Percentiles rank a stretch among this genome's conserved stretches.
Conservation (phyloP, 2,113 vertebrate species). For the Leptosomus discolor region DNA sequence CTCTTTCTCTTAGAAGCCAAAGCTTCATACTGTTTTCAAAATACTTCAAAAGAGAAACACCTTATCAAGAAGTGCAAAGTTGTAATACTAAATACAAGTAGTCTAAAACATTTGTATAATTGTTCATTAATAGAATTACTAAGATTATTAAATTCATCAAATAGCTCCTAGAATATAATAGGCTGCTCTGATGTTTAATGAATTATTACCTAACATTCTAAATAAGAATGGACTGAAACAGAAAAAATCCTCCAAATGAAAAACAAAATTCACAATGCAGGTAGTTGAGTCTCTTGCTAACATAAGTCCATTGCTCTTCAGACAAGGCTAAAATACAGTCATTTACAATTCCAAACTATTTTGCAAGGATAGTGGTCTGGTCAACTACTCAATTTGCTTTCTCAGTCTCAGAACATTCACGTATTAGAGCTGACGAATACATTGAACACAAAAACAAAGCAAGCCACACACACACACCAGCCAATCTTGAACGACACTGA, state of each 20-base stretch:
- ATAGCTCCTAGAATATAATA: not conserved
- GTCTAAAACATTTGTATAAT: not conserved
- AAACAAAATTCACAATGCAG: not conserved
- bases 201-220: not conserved
- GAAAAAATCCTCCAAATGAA: not conserved
- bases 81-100: not conserved
- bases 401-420: not conserved
- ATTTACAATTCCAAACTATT: not conserved
- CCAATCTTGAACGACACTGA: not conserved
- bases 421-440: not conserved
- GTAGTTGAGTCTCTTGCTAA: not conserved
- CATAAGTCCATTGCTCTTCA: not conserved
- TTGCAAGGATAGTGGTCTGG: not conserved
- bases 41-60: not conserved
- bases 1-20: not conserved
- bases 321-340: not conserved
- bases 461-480: not conserved
- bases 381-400: not conserved
- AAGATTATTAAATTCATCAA: not conserved
- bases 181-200: not conserved
- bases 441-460: not conserved
- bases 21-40: not conserved
- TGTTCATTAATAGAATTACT: not conserved
- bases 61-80: not conserved
- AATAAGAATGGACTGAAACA: not conserved